Evolutionary conservation across 2,797 vertebrate species (phyloP), one percentile per base, ranked within the genome.

Genomic region (Sebastes vulpes): DNA sequence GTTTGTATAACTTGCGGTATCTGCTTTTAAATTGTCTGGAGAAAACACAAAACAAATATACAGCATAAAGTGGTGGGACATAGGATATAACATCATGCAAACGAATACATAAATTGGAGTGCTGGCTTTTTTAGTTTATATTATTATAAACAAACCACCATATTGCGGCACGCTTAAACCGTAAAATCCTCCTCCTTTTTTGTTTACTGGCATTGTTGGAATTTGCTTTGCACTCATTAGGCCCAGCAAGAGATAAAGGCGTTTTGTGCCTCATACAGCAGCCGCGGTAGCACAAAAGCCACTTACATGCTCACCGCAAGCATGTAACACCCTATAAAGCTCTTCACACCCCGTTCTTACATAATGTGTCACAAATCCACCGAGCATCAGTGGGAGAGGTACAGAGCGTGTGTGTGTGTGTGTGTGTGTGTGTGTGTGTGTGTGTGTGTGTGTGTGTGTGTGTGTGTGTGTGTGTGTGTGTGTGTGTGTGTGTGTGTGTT

Each of bases 361-460:
- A 76, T 74, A 84, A 91, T 66, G 63, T 83, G 70, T 72, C 87
- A 87, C 84, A 83, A 87, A 78, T 88, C 71, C 75, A 71, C 64
- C n/a, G 11, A 70, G 65, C 31, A 67, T 56, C 71, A 61, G 65
- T 54, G 32, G 65, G 70, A 79, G 83, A 82, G 72, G 69, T 12
- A 11, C 11, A 10, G 53, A 46, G 14, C 0, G 23, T n/a, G 42
- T 14, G 42, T 50, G 68, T 71, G 7, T 26, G 25, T 20, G 57
- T 59, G 16, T 29, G 16, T 57, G 54, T 56, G 29, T 31, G 56
- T 28, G 52, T n/a, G 42, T 63, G 66, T 72, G 5, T 28, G 59
- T 21, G 64, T 25, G 64, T n/a, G 52, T 18, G 64, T 28, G 59
- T 21, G 64, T 25, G 48, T 18, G 42, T 50, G 68, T 71, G 7